Conservation (phyloP, 2,797 vertebrate species). For the Muscicapa striata region DNA sequence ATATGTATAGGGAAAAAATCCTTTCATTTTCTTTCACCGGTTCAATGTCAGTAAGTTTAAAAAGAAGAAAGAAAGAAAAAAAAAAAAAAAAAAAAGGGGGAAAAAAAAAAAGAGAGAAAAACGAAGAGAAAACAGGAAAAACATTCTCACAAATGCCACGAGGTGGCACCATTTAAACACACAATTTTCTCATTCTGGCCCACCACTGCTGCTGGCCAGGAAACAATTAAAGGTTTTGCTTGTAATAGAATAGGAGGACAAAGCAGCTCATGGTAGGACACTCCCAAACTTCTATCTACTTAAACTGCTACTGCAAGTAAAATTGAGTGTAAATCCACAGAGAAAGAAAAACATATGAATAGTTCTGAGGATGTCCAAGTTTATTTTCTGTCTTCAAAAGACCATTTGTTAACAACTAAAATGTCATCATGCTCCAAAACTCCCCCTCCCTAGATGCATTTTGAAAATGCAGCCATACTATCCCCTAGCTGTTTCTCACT, state of each 20-base stretch:
- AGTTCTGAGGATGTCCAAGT: not conserved
- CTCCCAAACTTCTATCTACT: not conserved
- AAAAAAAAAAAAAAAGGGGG: too few relatives aligned
- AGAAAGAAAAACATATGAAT: not conserved
- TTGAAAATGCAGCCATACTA: not conserved
- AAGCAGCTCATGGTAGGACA: not conserved
- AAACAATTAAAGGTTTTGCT: not conserved
- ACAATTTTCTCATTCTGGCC: not conserved
- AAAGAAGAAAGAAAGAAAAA: not conserved
- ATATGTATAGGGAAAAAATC: not conserved
- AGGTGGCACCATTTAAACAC: slow-evolving; percentile 65
- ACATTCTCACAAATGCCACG: not conserved
- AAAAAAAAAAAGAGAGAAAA: not conserved
- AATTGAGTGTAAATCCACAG: not conserved
- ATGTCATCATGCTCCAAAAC: not conserved
- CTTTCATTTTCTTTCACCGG: not conserved
- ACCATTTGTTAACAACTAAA: not conserved
- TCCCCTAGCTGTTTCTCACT: not conserved
- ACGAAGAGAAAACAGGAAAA: not conserved
- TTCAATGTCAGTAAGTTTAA: fast-evolving
- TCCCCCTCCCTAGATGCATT: not conserved
- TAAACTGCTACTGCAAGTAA: not conserved
- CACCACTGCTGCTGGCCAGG: fast-evolving
- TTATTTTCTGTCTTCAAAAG: not conserved
- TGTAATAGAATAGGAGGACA: not conserved